Base-by-base conservation (phyloP, 2,888 invertebrate genomes). In the Drosophila eohydei region DNA sequence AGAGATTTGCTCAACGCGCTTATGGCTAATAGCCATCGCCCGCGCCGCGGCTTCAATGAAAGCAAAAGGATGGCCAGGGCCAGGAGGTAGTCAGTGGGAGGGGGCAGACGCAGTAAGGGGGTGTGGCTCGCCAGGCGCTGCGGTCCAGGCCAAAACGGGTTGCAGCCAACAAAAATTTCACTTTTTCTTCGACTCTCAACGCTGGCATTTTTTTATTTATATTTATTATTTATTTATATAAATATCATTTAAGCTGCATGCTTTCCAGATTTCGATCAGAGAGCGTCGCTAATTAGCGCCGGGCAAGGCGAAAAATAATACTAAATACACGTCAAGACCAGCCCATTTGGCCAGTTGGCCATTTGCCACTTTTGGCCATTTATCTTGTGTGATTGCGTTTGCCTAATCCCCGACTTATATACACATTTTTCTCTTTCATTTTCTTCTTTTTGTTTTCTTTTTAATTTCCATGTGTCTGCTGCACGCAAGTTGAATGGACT, bases 11-110 rank as follows among this genome's bases (percentile, higher is more conserved):
- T 74, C 76, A 56, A 61, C 56, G 58, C 57, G 61, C 48, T 48
- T 61, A 64, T 38, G 54, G 58, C 51, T 59, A 59, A 65, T 55
- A 54, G 68, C 48, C 71, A 68, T 70, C 87, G 81, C 81, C 74
- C 74, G 79, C 79, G 74, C 68, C 71, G n/a, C 48, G 50, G 16
- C 51, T 16, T 44, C n/a, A 80, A 80, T 68, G 86, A 85, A 84
- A 88, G 88, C 84, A 85, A 88, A 88, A 85, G 88, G 88, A 84
- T 79, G 74, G 61, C 48, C 40, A 30, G 26, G 52, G 51, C 21
- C 48, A 48, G 30, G 30, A 11, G 8, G 4, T 9, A 4, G 14
- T 7, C n/a, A 21, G 21, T 21, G 21, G 21, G 21, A 21, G 21
- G 21, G 46, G 12, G 21, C 28, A 26, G 32, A 30, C 6, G 14